A percentile compares a stretch with the other conserved stretches of the same genome.
These are phyloP conservation scores for Electrona antarctica DNA, from an alignment of 2,113 vertebrate genomes.

Conservation along the genomic window DNA sequence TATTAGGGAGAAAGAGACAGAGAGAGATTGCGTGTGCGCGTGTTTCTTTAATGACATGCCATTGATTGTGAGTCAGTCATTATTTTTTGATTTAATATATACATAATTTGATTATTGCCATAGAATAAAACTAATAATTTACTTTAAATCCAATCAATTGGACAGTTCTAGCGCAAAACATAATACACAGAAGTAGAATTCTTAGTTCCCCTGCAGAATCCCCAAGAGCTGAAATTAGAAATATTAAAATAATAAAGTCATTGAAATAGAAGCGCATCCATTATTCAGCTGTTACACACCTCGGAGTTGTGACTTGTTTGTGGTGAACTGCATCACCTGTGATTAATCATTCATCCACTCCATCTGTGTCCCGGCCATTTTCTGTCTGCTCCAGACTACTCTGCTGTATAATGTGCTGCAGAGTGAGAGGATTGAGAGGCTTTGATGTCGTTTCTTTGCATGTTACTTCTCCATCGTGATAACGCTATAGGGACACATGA, in stretches of 20 bases:
- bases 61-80: no score
- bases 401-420: slow-evolving; percentile 8
- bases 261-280: slow-evolving; percentile 36
- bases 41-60: background rate
- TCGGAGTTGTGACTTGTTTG: slow-evolving; percentile 45
- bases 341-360: slow-evolving; percentile 70
- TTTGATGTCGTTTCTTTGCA: slow-evolving; percentile 9
- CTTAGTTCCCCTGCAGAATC: no score
- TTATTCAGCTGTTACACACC: slow-evolving; percentile 53
- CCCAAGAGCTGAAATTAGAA: no score
- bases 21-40: slow-evolving; percentile 7
- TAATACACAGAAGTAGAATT: no score
- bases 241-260: slow-evolving; percentile 4
- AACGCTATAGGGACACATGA: background rate
- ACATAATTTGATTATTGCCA: no score
- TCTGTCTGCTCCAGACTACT: slow-evolving; percentile 40
- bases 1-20: slow-evolving; percentile 7
- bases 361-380: slow-evolving; percentile 59
- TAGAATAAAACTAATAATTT: no score
- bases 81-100: no score
- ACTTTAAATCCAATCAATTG: no score
- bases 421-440: slow-evolving; percentile 13
- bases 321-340: slow-evolving; percentile 58
- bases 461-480: no score
- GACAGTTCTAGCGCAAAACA: no score